phyloP scores from a whole-genome alignment of 2,797 vertebrate genomes.

The Microtus agrestis region DNA sequence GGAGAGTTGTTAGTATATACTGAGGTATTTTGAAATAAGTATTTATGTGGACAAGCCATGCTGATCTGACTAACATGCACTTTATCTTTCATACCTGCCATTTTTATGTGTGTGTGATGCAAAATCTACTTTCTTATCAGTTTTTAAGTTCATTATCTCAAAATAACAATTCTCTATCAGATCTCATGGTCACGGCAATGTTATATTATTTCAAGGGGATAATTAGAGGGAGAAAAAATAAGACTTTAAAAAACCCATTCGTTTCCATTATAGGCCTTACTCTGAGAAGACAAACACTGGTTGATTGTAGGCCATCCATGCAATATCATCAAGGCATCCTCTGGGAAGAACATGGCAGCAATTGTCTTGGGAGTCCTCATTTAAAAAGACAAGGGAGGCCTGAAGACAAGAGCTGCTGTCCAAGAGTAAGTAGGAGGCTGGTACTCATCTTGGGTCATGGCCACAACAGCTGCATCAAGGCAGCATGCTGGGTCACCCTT shows the following conservation, averaged over 20 bases:
- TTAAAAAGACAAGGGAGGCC: not conserved
- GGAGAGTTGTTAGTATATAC: not conserved
- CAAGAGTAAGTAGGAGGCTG: not conserved
- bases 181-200: not conserved
- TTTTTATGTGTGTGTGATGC: not conserved
- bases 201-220: not conserved
- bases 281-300: conserved; percentile 19
- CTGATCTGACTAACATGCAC: not conserved
- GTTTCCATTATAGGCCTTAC: not conserved
- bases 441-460: not conserved
- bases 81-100: not conserved
- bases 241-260: not conserved
- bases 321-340: not conserved
- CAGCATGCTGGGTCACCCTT: not conserved
- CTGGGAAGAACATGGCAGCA: not conserved
- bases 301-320: not conserved
- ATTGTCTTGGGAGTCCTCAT: not conserved
- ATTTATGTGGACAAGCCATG: not conserved
- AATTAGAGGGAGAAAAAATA: conserved; percentile 17
- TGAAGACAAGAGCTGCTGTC: not conserved
- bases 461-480: not conserved
- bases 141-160: conserved; percentile 24
- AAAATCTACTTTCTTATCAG: not conserved
- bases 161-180: not conserved
- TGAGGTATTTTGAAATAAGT: conserved; percentile 9